Evolutionary conservation across 1,140 invertebrate species (phyloP).

Genomic region (Paralvinella palmiformis): DNA sequence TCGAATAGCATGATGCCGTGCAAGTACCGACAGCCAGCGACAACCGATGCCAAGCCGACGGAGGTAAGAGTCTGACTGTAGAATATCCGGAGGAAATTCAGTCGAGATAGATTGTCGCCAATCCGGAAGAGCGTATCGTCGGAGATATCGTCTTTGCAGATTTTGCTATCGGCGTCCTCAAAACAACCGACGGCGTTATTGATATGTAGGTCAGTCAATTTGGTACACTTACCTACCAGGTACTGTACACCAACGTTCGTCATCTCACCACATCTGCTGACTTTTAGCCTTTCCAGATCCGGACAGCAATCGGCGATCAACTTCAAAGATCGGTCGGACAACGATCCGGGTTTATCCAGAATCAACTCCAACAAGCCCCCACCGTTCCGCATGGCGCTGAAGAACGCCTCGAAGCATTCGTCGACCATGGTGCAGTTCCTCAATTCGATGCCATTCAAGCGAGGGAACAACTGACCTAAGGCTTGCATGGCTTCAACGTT

Average conservation of each 20-base stretch:
- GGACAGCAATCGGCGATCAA: neutral
- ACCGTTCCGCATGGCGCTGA: neutral
- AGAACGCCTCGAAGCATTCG: neutral
- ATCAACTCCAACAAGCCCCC: neutral
- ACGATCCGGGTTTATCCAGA: neutral
- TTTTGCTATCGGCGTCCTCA: neutral
- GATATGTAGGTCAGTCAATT: neutral
- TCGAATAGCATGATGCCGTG: neutral
- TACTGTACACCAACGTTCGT: neutral
- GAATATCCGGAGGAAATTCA: neutral
- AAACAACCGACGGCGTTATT: neutral
- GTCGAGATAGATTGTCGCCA: neutral
- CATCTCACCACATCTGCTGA: neutral
- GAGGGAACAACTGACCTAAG: neutral
- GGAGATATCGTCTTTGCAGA: neutral
- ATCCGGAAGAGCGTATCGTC: neutral
- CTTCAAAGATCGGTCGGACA: neutral
- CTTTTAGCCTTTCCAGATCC: neutral
- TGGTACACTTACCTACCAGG: neutral
- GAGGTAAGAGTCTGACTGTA: neutral
- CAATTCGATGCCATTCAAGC: neutral
- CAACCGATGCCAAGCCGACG: neutral
- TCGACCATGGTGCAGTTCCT: neutral
- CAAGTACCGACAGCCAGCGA: neutral
- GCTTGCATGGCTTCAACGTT: neutral